Conservation (phyloP, 2,113 vertebrate species). For the Periophthalmus modestus region DNA sequence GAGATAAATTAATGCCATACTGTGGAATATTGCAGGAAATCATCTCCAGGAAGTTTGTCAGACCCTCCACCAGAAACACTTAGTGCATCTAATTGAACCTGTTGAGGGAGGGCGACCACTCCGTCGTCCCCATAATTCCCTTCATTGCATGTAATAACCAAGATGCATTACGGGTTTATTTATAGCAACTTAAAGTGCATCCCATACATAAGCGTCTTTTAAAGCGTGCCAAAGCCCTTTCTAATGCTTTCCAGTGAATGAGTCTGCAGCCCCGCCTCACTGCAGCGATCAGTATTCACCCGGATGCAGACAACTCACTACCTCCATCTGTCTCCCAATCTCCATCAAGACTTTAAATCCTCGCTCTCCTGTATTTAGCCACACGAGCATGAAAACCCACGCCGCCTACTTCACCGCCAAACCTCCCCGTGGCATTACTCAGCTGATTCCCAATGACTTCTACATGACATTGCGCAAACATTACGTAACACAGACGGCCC, state of each 20-base stretch:
- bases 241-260: not conserved
- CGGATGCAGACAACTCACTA: constrained; percentile 13
- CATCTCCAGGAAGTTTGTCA: no score
- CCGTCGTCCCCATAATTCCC: not conserved
- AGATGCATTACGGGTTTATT: not conserved
- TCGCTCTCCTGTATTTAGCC: not conserved
- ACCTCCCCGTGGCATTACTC: constrained; percentile 7
- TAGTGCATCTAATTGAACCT: not conserved
- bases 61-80: no score
- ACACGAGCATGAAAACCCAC: constrained; percentile 10
- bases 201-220: constrained; percentile 13
- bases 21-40: no score
- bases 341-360: constrained; percentile 21
- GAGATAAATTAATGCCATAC: no score
- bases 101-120: not conserved
- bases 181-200: constrained; percentile 3
- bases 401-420: constrained; percentile 12
- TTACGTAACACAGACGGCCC: constrained; percentile 14
- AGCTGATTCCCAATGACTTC: constrained; percentile 4
- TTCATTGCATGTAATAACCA: not conserved
- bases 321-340: constrained; percentile 29
- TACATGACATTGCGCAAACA: constrained; percentile 17
- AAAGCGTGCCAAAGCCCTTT: constrained; percentile 7
- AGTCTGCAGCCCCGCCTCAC: not conserved
- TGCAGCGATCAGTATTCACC: constrained; percentile 27